A percentile compares a stretch with the other conserved stretches of the same genome.
Evolutionary conservation across 2,888 invertebrate genomes (phyloP).

Genomic region (Xylota segnis): DNA sequence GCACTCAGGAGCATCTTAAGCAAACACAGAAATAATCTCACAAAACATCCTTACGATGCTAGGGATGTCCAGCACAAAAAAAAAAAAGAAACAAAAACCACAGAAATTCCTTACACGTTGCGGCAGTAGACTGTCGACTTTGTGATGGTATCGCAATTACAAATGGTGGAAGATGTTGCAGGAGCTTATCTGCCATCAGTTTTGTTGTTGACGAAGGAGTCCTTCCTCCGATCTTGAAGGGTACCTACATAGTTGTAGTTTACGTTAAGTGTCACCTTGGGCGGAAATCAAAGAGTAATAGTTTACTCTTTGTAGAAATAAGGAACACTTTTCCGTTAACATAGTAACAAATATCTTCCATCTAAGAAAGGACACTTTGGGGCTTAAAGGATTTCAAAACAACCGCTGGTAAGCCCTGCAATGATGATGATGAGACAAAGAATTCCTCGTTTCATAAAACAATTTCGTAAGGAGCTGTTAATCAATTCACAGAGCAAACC

Average conservation of each 20-base stretch:
- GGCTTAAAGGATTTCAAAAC: neutral
- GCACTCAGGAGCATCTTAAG: constrained; percentile 26
- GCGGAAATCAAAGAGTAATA: neutral
- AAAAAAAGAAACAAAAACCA: neutral
- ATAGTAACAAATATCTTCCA: neutral
- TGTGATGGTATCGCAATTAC: constrained; percentile 34
- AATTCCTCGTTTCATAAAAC: neutral
- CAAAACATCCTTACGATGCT: constrained; percentile 36
- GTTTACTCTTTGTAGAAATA: neutral
- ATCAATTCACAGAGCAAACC: neutral
- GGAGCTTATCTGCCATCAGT: neutral
- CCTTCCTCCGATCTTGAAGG: neutral
- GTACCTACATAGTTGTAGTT: constrained; percentile 5
- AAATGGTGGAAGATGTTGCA: constrained; percentile 20
- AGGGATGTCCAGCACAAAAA: neutral
- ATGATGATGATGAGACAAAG: neutral
- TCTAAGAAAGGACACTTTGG: constrained; percentile 8
- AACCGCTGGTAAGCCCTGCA: neutral
- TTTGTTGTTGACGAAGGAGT: neutral
- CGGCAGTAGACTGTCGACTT: constrained; percentile 3
- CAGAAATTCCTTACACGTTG: constrained; percentile 35
- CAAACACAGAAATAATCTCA: constrained; percentile 49
- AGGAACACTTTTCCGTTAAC: neutral
- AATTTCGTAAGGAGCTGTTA: neutral
- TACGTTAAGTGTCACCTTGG: constrained; percentile 16